Conservation (phyloP, 1,140 invertebrate genomes). For the Conus betulinus region DNA sequence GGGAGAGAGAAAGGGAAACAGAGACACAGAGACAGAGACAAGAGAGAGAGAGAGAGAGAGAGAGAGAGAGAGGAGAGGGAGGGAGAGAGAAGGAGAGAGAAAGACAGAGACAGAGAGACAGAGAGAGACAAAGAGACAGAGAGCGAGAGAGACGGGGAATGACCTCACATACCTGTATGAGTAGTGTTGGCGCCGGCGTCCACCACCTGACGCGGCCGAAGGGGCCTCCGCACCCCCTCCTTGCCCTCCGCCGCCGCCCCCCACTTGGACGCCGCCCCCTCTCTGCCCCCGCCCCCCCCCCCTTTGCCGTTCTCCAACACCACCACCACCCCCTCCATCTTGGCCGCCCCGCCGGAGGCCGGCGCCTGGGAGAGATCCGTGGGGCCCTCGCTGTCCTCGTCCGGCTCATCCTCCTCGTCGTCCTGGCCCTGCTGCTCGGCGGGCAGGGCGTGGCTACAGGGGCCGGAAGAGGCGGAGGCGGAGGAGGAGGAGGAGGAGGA, state of each 20-base stretch:
- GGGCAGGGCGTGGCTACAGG: background rate
- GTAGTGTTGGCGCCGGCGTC: conserved; percentile 71
- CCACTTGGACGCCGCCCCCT: conserved; percentile 33
- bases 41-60: too few relatives aligned
- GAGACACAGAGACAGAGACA: too few relatives aligned
- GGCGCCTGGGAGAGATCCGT: conserved; percentile 42
- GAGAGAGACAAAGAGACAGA: too few relatives aligned
- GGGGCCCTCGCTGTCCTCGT: conserved; percentile 40
- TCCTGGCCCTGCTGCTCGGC: conserved; percentile 1
- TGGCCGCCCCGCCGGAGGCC: background rate
- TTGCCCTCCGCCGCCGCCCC: background rate
- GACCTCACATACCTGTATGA: conserved; percentile 58
- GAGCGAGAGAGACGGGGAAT: too few relatives aligned
- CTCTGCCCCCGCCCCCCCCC: background rate
- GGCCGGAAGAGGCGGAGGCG: background rate
- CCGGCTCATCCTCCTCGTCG: conserved; percentile 55
- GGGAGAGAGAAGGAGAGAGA: too few relatives aligned
- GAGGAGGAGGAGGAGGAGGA: too few relatives aligned
- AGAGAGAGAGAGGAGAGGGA: too few relatives aligned
- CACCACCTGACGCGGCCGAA: conserved; percentile 61
- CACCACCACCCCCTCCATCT: conserved; percentile 4
- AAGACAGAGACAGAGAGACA: too few relatives aligned
- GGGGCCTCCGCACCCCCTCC: conserved; percentile 49
- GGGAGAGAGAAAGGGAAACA: too few relatives aligned
- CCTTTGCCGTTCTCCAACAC: background rate